These are phyloP conservation scores for Pseudococcus viburni DNA, from an alignment of 2,888 invertebrate species.

Conservation along the genomic window DNA sequence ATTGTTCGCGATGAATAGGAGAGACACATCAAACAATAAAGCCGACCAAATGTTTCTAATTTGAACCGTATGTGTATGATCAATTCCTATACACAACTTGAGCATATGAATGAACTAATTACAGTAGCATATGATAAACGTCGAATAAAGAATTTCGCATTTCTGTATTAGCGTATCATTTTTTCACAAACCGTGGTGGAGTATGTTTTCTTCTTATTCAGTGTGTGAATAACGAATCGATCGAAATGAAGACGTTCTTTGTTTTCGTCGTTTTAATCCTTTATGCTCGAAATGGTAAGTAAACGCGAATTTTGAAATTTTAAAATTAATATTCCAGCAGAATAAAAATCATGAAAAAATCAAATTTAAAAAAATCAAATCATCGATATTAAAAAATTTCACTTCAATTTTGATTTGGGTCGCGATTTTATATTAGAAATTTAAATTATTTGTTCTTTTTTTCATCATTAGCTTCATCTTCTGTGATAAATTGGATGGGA, in stretches of 20 bases:
- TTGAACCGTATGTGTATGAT: constrained; percentile 37
- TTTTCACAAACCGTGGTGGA: background rate
- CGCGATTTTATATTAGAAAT: background rate
- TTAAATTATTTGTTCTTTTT: background rate
- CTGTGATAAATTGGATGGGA: constrained; percentile 56
- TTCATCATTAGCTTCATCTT: background rate
- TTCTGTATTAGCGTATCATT: background rate
- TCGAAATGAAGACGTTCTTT: background rate
- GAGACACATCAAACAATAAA: constrained; percentile 40
- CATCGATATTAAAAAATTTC: background rate
- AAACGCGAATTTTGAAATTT: background rate
- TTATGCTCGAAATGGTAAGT: background rate
- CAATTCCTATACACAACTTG: background rate
- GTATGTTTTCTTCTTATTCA: constrained; percentile 2
- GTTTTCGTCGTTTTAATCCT: constrained; percentile 16
- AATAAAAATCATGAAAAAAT: background rate
- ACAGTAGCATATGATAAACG: background rate
- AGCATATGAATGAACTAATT: constrained; percentile 45
- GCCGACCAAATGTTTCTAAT: constrained; percentile 51
- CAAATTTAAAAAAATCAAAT: background rate
- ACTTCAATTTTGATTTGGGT: background rate
- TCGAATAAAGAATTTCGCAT: constrained; percentile 45
- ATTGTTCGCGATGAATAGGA: constrained; percentile 33
- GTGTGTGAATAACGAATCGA: background rate
- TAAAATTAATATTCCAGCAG: background rate